Base-by-base conservation (phyloP, 2,888 invertebrate species). In the Protodeltote pygarga region DNA sequence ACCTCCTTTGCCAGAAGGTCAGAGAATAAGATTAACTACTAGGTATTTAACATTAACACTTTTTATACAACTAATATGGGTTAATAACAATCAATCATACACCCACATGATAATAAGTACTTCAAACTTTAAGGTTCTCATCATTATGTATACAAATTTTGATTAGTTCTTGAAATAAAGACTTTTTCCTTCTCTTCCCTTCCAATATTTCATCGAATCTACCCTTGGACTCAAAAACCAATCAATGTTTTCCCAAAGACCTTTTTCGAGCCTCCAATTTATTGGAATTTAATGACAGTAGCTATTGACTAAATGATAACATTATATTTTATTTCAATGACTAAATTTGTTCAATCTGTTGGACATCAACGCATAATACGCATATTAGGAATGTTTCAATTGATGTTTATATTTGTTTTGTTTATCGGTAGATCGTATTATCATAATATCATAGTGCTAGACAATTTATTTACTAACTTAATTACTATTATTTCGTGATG, bases 241-340 rank as follows among this genome's bases (percentile, higher is more conserved):
- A n/a, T 31, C 10, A 28, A 42, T 38, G 20, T 8, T 6, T 33
- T 46, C 4, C 14, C 40, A 29, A 39, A 49, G 15, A 63, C 33
- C 32, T 33, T 16, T 9, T 9, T 10, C n/a, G 27, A 33, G 27
- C 39, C 34, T 33, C 35, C 28, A 27, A 46, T n/a, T n/a, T n/a
- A n/a, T 32, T 25, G 46, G 46, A 48, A 48, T 53, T 59, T 53
- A 64, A 59, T 48, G 51, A 31, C 27, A 28, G 25, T 33, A n/a
- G n/a, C n/a, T n/a, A n/a, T n/a, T n/a, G n/a, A n/a, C n/a, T n/a
- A n/a, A n/a, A n/a, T 32, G 38, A 54, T 48, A 48, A 49, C 57
- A 38, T 51, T 38, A 55, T 55, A 55, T 44, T 41, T 48, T n/a
- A 53, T 39, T 6, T 47, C 47, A 61, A 58, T 46, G 28, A 37